These are phyloP conservation scores for Dromococcyx pavoninus DNA, from an alignment of 2,797 vertebrate genomes.

Conservation along the genomic window DNA sequence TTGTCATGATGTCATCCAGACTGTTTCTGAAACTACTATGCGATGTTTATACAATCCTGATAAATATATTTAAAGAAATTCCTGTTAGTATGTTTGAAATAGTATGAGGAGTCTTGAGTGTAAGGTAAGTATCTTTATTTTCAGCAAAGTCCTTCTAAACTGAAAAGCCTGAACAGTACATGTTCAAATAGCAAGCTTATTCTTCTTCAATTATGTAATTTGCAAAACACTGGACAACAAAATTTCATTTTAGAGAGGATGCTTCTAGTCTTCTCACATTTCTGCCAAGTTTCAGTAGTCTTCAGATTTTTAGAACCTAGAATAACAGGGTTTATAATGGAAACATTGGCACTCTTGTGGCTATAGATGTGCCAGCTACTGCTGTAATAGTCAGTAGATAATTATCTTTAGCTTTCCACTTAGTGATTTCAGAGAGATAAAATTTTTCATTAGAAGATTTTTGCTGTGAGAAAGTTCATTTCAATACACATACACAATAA, in stretches of 20 bases:
- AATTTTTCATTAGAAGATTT: constrained; percentile 24
- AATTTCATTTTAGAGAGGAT: neutral
- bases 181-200: neutral
- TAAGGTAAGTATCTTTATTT: neutral
- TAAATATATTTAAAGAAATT: neutral
- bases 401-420: constrained; percentile 4
- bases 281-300: neutral
- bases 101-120: neutral
- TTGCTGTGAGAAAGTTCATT: neutral
- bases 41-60: neutral
- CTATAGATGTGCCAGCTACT: neutral
- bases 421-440: neutral
- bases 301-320: neutral
- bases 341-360: neutral
- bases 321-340: neutral
- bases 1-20: neutral
- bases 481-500: neutral
- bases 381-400: neutral
- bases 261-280: neutral
- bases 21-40: neutral
- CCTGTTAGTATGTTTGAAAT: neutral
- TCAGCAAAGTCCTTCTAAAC: neutral
- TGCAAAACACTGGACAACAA: neutral
- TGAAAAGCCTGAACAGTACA: neutral
- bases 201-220: neutral